A percentile compares a stretch with the other conserved stretches of the same genome.
Conservation (phyloP, 1,140 invertebrate genomes). For the Sinella curviseta region DNA sequence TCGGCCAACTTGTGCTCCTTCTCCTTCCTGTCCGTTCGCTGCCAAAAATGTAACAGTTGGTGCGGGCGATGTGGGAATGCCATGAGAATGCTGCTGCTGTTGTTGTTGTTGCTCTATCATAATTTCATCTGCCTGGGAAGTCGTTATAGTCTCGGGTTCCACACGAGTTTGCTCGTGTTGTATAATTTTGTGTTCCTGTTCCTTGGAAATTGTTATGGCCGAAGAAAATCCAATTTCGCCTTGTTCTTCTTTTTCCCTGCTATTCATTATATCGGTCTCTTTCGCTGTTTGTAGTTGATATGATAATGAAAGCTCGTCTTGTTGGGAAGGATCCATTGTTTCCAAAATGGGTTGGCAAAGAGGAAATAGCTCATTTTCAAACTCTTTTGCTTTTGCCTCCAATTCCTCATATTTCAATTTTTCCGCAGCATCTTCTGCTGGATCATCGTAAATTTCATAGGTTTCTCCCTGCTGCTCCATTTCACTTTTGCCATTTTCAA, state of each 20-base stretch:
- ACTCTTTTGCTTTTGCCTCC: conserved; percentile 6
- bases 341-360: background rate
- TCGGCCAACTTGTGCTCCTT: background rate
- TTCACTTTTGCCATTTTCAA: background rate
- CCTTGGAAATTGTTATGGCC: background rate
- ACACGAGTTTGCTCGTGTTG: too few species aligned
- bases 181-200: background rate
- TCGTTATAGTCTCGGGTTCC: too few species aligned
- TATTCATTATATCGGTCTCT: background rate
- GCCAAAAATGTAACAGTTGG: conserved; percentile 19
- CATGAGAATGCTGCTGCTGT: background rate
- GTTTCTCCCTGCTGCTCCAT: background rate
- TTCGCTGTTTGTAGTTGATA: background rate
- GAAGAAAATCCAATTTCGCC: background rate
- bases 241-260: background rate
- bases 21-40: background rate
- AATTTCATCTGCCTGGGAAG: background rate
- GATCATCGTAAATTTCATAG: background rate
- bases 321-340: background rate
- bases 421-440: background rate
- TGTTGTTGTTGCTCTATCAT: background rate
- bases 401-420: background rate
- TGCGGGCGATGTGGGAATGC: background rate
- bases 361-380: conserved; percentile 20
- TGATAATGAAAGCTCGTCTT: background rate